phyloP scores from a whole-genome alignment of 2,113 vertebrate species.

The Spermophilus dauricus region DNA sequence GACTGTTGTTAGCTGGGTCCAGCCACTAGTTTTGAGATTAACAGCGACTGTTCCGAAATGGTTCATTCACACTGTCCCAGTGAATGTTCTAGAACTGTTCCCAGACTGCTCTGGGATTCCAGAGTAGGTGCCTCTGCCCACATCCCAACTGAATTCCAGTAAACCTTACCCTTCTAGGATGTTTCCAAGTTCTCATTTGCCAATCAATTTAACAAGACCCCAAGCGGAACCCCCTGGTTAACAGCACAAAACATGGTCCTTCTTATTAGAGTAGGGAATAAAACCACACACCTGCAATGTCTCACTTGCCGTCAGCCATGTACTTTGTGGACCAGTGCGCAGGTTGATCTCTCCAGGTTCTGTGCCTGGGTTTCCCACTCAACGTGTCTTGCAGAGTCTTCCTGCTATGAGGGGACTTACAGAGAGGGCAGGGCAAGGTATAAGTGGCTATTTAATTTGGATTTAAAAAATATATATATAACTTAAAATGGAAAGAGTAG shows the following conservation, averaged over 20 bases:
- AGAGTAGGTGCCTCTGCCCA: neutral
- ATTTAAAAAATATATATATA: constrained; percentile 6
- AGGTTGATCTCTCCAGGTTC: constrained; percentile 22
- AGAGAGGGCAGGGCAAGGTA: neutral
- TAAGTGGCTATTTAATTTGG: neutral
- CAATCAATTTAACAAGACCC: constrained; percentile 6
- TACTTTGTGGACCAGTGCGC: neutral
- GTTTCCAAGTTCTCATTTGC: constrained; percentile 19
- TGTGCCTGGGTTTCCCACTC: constrained; percentile 9
- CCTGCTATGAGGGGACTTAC: neutral
- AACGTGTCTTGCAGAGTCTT: constrained; percentile 34
- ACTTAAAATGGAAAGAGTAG: constrained; percentile 7
- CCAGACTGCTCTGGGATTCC: neutral
- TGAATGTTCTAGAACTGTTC: too few species aligned
- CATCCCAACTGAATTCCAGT: neutral
- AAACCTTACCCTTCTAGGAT: neutral
- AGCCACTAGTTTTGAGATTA: constrained; percentile 33
- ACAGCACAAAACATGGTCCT: neutral
- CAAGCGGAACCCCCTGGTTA: neutral
- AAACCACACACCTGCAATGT: constrained; percentile 62
- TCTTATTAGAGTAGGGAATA: neutral
- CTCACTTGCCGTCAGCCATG: neutral
- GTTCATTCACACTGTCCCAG: too few species aligned
- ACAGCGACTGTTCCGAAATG: neutral
- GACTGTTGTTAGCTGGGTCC: constrained; percentile 52